Evolutionary conservation across 2,888 invertebrate species (phyloP), one percentile per base, ranked within the genome.

Genomic region (Papilio elwesi): DNA sequence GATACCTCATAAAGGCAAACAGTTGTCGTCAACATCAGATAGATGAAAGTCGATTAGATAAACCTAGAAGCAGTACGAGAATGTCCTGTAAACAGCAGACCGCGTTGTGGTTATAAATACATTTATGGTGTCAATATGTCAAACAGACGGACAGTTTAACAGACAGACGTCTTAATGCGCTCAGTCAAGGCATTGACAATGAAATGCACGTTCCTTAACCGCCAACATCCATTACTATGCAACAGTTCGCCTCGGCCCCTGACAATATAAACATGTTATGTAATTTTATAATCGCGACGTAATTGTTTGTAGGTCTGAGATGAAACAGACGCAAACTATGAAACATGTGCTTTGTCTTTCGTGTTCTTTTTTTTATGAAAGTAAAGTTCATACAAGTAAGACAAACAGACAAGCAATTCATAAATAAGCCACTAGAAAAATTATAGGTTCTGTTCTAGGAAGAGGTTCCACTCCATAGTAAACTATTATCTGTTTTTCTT

Each of bases 201-300:
- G 71, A 67, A 59, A 68, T 49, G 48, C 16, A 13, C 26, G 57
- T 64, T 47, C 47, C 38, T 47, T 68, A 67, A 72, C n/a, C 55
- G 12, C 64, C 68, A 55, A 16, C 64, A 64, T 53, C 62, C 47
- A 53, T 72, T 48, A 62, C 65, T 47, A 36, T 65, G 64, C 64
- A 53, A 26, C 38, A 15, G 63, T 13, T 15, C 36, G 52, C 16
- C 16, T 53, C 13, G 36, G 55, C 64, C 68, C 64, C 64, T 73
- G 72, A 70, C 55, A 68, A 64, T 53, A 64, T 51, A 68, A 67
- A 47, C 47, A 68, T 36, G 48, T 73, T 55, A 68, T 68, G 72
- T 68, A 73, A 73, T 57, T 6, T 49, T 36, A 64, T 68, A 63
- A 73, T 64, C 71, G 59, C 52, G 16, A 57, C 55, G 16, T 64